A percentile compares a stretch with the other conserved stretches of the same genome.
Conservation (phyloP, 2,888 invertebrate genomes). For the Tetragonisca angustula region DNA sequence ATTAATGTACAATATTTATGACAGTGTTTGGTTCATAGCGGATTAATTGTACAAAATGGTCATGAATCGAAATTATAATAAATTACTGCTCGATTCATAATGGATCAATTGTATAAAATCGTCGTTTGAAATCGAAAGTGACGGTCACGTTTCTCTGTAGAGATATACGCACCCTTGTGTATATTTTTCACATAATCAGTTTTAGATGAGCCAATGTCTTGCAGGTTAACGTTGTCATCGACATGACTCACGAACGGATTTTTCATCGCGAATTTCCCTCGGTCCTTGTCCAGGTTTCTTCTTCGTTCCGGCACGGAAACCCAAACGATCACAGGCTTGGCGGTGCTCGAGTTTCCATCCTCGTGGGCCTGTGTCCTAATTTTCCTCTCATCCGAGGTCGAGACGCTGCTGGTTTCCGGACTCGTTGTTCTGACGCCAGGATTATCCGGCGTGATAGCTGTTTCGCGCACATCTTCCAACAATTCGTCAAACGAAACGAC, state of each 20-base stretch:
- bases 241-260: conserved; percentile 45
- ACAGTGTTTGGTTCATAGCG: too few species aligned
- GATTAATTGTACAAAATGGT: too few species aligned
- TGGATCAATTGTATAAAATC: too few species aligned
- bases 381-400: conserved; percentile 18
- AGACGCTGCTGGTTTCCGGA: conserved; percentile 8
- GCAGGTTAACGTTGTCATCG: conserved; percentile 28
- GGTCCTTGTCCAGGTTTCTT: conserved; percentile 49
- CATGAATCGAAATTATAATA: too few species aligned
- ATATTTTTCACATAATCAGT: conserved; percentile 75
- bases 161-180: conserved; percentile 67
- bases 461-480: not conserved
- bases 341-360: conserved; percentile 50
- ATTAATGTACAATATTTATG: too few species aligned
- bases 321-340: conserved; percentile 65
- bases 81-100: too few species aligned
- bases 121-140: not conserved
- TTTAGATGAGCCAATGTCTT: conserved; percentile 63
- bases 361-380: conserved; percentile 18
- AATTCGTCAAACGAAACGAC: not conserved
- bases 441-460: conserved; percentile 1
- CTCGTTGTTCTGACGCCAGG: conserved; percentile 16
- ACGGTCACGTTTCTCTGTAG: too few species aligned
- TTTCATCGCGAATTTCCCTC: conserved; percentile 54
- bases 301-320: conserved; percentile 66